Percentiles rank a stretch among this genome's conserved stretches.
phyloP scores from a whole-genome alignment of 2,888 invertebrate species.

The Gymnocheta viridis region DNA sequence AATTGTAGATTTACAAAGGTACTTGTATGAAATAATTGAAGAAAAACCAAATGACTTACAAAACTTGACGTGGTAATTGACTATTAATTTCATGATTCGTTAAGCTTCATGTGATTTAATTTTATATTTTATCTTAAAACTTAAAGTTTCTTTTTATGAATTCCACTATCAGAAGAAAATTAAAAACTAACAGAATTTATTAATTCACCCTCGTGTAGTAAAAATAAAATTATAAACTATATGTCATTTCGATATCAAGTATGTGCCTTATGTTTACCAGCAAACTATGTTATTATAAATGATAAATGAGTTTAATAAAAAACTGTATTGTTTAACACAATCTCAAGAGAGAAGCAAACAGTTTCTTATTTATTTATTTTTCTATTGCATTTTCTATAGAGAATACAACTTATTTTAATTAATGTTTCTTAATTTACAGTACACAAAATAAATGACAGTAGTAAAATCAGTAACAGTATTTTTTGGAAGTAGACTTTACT shows the following conservation, averaged over 20 bases:
- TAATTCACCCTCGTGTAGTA: neutral
- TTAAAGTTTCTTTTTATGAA: neutral
- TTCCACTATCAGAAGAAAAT: neutral
- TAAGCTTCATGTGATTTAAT: too few species aligned
- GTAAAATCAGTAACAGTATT: neutral
- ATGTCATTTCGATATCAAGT: neutral
- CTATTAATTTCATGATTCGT: too few species aligned
- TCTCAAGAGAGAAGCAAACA: constrained; percentile 6
- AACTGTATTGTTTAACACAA: constrained; percentile 1
- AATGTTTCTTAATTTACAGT: neutral
- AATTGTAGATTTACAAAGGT: too few species aligned
- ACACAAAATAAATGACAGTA: neutral
- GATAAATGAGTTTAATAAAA: constrained; percentile 58
- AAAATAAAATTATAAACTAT: neutral
- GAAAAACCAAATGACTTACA: too few species aligned
- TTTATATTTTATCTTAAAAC: neutral
- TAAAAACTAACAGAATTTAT: neutral
- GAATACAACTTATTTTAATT: constrained; percentile 4
- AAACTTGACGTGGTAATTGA: too few species aligned
- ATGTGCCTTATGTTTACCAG: neutral
- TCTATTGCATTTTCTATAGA: constrained; percentile 13
- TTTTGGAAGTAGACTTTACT: too few species aligned
- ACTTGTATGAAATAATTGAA: too few species aligned
- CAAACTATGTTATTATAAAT: constrained; percentile 43
- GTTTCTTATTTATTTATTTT: constrained; percentile 28